These are phyloP conservation scores for Drosophila baimaii DNA, from an alignment of 1,140 invertebrate species.

Conservation along the genomic window DNA sequence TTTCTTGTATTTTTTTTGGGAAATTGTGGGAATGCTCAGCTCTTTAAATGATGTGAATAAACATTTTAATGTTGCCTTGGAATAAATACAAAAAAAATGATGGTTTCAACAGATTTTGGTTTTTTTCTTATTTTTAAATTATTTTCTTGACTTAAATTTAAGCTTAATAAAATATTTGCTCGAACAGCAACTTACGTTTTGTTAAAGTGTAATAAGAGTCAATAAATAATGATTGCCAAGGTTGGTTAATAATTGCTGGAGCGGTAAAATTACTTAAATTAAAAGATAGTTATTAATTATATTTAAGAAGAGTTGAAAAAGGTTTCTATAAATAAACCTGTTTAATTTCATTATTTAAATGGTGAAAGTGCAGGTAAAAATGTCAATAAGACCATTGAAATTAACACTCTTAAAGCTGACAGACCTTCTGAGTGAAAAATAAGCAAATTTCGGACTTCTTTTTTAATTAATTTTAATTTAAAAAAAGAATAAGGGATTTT, in stretches of 20 bases:
- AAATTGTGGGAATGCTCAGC: constrained; percentile 30
- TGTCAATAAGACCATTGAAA: too few relatives aligned
- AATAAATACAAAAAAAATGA: not conserved
- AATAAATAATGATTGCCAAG: too few relatives aligned
- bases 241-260: too few relatives aligned
- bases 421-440: not conserved
- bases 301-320: not conserved
- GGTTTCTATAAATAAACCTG: not conserved
- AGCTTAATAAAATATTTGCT: not conserved
- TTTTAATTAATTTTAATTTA: not conserved
- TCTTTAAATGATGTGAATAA: constrained; percentile 6
- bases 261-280: too few relatives aligned
- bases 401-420: too few relatives aligned
- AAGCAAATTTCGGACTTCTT: not conserved
- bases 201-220: too few relatives aligned
- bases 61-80: constrained; percentile 4
- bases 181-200: too few relatives aligned
- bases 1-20: constrained; percentile 18
- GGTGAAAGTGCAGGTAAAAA: constrained; percentile 2
- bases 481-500: not conserved
- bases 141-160: not conserved
- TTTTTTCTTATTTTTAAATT: not conserved
- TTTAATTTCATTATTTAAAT: constrained; percentile 10
- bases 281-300: not conserved
- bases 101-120: not conserved